Conservation (phyloP, 2,888 invertebrate species). For the Mylabris sibirica region DNA sequence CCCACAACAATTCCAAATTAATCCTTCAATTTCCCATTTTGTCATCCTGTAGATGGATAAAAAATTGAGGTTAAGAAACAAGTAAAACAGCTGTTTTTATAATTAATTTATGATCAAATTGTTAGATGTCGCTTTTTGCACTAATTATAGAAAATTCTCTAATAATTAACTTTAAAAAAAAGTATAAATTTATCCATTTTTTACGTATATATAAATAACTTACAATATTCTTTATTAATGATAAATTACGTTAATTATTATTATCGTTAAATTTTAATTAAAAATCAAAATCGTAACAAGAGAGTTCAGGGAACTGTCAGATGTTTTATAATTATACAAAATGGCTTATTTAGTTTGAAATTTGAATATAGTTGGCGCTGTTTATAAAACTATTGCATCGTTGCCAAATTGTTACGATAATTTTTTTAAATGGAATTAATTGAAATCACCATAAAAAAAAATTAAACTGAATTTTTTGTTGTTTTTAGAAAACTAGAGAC, state of each 20-base stretch:
- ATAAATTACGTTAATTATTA: not conserved
- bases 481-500: too few relatives aligned
- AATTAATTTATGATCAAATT: not conserved
- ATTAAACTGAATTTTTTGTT: too few relatives aligned
- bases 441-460: not conserved
- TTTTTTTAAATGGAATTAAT: too few relatives aligned
- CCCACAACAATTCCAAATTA: not conserved
- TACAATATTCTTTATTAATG: not conserved
- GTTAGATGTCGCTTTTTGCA: not conserved
- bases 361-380: constrained; percentile 32
- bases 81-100: constrained; percentile 9
- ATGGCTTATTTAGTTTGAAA: constrained; percentile 21
- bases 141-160: not conserved
- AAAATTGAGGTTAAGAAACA: not conserved
- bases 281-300: not conserved
- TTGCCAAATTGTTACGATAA: constrained; percentile 23
- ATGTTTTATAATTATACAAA: constrained; percentile 11
- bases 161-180: not conserved
- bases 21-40: not conserved
- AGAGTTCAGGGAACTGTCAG: not conserved
- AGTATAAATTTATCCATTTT: not conserved
- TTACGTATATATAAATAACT: not conserved
- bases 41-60: not conserved
- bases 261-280: not conserved
- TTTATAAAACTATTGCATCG: constrained; percentile 27